phyloP scores from a whole-genome alignment of 2,797 vertebrate species.

The Takifugu ocellatus region DNA sequence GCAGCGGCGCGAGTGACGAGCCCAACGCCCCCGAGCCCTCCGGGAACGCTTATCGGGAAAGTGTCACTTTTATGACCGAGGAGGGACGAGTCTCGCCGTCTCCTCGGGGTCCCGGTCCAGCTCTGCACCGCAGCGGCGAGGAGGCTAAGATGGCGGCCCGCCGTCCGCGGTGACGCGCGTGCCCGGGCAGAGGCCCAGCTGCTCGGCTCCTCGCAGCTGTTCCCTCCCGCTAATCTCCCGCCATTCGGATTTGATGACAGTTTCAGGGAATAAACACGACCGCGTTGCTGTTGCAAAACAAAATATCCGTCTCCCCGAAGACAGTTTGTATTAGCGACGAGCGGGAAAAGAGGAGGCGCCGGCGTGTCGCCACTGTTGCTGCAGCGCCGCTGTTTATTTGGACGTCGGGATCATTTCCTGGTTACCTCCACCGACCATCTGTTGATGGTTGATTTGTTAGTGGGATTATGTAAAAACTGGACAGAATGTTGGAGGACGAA shows the following conservation, averaged over 20 bases:
- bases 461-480: not conserved
- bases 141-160: not conserved
- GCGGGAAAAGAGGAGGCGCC: not conserved
- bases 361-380: not conserved
- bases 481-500: no score
- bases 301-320: not conserved
- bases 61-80: conserved; percentile 51
- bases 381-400: not conserved
- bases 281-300: not conserved
- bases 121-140: not conserved
- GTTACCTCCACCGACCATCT: not conserved
- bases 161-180: no score
- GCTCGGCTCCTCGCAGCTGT: not conserved
- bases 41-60: conserved; percentile 45
- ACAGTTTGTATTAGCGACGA: not conserved
- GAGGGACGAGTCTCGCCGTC: conserved; percentile 1
- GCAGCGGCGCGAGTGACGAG: conserved; percentile 27
- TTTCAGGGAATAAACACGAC: not conserved
- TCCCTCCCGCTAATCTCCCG: not conserved
- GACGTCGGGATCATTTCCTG: not conserved
- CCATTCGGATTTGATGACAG: not conserved
- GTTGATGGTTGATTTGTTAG: not conserved
- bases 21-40: conserved; percentile 44
- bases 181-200: not conserved
- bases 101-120: not conserved